Conservation (phyloP, 2,888 invertebrate species). For the Lithosia quadra region DNA sequence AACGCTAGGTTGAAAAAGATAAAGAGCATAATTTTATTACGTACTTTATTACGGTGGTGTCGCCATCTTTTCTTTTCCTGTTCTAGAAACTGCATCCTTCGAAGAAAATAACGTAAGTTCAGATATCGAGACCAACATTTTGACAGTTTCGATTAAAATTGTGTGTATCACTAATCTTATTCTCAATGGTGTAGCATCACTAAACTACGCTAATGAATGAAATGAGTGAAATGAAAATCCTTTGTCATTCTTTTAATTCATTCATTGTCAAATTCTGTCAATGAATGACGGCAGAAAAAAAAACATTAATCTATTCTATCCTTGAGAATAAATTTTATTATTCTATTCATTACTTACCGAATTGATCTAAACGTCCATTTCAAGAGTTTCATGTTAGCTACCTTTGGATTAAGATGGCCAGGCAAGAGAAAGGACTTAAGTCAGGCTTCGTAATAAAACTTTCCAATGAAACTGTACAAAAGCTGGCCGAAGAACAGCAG, state of each 20-base stretch:
- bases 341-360: constrained; percentile 11
- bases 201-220: not conserved
- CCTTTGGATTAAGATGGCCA: constrained; percentile 60
- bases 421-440: constrained; percentile 67
- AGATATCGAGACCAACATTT: not conserved
- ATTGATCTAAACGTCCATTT: constrained; percentile 11
- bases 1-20: too few species aligned
- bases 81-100: not conserved
- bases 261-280: not conserved
- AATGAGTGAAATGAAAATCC: too few species aligned
- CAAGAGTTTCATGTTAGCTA: constrained; percentile 7
- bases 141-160: not conserved
- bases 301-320: too few species aligned
- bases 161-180: too few species aligned
- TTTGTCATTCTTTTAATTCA: not conserved
- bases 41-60: not conserved
- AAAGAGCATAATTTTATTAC: too few species aligned
- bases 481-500: constrained; percentile 71
- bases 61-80: not conserved
- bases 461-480: constrained; percentile 80
- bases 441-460: constrained; percentile 83
- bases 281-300: not conserved
- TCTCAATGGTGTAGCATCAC: not conserved
- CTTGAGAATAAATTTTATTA: not conserved
- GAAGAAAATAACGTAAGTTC: too few species aligned